These are phyloP conservation scores for Pipra filicauda DNA, from an alignment of 2,113 vertebrate genomes.

Conservation along the genomic window DNA sequence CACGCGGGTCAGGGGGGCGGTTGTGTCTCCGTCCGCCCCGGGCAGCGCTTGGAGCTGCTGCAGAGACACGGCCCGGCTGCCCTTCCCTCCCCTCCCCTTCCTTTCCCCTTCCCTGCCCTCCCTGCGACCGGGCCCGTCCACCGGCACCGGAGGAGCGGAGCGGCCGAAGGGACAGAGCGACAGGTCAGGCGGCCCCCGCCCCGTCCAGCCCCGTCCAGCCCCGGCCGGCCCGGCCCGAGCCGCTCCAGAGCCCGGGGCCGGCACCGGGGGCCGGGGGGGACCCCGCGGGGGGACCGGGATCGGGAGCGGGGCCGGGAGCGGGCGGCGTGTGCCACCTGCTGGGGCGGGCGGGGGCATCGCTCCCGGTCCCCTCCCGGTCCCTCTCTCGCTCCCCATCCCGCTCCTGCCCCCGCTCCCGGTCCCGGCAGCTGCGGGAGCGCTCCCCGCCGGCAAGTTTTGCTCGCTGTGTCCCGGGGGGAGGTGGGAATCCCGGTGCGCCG, in stretches of 20 bases:
- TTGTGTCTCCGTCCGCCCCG: not conserved
- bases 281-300: not conserved
- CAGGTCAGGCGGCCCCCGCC: not conserved
- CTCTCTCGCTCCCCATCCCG: accelerated
- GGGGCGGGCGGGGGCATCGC: not conserved
- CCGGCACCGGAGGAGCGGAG: not conserved
- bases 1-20: not conserved
- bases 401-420: accelerated
- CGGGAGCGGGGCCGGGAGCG: not conserved
- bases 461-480: not conserved
- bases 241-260: not conserved
- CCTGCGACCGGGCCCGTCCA: not conserved
- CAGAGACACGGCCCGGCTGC: not conserved
- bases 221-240: not conserved
- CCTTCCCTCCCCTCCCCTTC: not conserved
- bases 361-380: not conserved
- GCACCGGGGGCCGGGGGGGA: not conserved
- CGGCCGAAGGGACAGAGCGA: not conserved
- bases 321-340: not conserved
- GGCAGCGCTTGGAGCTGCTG: not conserved
- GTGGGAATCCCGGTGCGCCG: not conserved
- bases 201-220: not conserved
- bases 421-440: not conserved
- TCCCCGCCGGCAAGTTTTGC: not conserved
- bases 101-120: not conserved